Percentiles rank a stretch among this genome's conserved stretches.
Conservation (phyloP, 2,797 vertebrate species). For the Erethizon dorsatum region DNA sequence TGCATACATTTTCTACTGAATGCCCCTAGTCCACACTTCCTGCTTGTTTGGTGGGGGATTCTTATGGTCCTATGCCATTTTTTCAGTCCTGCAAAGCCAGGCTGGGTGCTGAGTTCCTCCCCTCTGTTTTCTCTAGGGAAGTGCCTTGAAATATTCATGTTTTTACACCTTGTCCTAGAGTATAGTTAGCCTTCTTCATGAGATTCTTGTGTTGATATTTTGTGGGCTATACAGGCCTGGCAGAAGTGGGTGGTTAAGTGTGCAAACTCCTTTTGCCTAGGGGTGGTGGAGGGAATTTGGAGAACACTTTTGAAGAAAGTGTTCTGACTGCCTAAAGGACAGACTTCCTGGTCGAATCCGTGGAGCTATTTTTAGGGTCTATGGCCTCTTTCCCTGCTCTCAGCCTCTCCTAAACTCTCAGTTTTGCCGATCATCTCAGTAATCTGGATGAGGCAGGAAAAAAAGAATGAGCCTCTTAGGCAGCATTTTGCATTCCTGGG, state of each 20-base stretch:
- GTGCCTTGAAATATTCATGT: background rate
- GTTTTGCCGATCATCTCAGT: background rate
- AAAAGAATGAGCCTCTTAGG: too few species aligned
- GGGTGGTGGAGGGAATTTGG: background rate
- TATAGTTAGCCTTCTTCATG: background rate
- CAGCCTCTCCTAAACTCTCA: background rate
- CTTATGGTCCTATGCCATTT: background rate
- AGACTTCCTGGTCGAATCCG: background rate
- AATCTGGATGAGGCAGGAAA: background rate
- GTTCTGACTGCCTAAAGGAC: background rate
- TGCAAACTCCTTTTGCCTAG: background rate
- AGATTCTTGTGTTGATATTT: background rate
- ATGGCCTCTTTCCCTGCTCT: background rate
- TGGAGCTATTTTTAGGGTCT: background rate
- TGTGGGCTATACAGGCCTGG: fast-evolving
- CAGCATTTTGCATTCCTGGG: background rate
- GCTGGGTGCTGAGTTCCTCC: background rate
- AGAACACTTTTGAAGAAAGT: background rate
- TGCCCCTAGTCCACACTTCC: background rate
- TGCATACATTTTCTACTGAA: background rate
- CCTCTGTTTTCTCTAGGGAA: background rate
- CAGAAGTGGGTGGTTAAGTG: background rate
- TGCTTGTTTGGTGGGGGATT: background rate
- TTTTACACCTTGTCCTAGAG: background rate
- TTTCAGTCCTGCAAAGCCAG: background rate